phyloP scores from a whole-genome alignment of 2,113 vertebrate species.

The Psammodynastes pulverulentus region DNA sequence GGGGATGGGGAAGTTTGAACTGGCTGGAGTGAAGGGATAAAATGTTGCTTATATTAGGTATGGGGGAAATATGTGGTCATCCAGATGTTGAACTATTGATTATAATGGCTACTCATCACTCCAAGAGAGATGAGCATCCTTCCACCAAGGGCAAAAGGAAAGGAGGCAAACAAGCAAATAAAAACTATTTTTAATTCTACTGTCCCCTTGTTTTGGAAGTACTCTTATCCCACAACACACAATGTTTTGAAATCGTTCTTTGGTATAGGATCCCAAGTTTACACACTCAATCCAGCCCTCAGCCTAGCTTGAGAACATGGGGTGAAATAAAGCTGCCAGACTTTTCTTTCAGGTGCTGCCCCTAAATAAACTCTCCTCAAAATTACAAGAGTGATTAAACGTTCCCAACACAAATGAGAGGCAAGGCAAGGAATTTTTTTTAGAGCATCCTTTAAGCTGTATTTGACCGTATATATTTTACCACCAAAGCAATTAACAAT shows the following conservation, averaged over 20 bases:
- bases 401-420: not conserved
- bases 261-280: not conserved
- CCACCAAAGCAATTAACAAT: not conserved
- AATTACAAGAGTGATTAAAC: not conserved
- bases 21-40: not conserved
- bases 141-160: not conserved
- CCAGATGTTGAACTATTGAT: not conserved
- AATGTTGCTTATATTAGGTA: not conserved
- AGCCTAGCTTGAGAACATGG: not conserved
- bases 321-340: not conserved
- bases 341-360: not conserved
- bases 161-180: not conserved
- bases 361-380: not conserved
- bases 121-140: not conserved
- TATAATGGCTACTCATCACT: not conserved
- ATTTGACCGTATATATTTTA: not conserved
- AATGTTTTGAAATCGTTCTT: not conserved
- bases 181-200: not conserved
- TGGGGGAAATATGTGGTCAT: not conserved
- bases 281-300: not conserved
- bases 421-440: not conserved
- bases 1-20: not conserved
- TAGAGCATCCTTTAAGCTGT: not conserved
- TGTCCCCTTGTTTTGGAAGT: not conserved
- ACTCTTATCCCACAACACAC: not conserved